Evolutionary conservation across 2,888 invertebrate genomes (phyloP), one percentile per base, ranked within the genome.

Genomic region (Platyscelio sp.): DNA sequence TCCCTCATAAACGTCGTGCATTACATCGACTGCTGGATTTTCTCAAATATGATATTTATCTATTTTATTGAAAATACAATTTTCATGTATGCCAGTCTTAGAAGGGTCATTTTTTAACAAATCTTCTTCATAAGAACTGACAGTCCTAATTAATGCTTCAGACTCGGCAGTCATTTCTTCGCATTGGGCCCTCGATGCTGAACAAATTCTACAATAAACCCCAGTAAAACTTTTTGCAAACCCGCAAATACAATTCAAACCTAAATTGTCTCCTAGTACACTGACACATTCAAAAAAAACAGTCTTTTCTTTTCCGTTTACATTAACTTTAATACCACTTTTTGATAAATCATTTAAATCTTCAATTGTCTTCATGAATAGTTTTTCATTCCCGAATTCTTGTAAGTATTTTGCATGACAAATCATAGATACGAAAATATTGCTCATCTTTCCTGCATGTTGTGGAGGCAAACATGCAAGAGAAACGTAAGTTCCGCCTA

Each of bases 401-500:
- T 70, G 63, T 18, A 83, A 46, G 24, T 83, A 27, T 54, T 83
- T 83, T 6, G 78, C 49, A 20, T 61, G 63, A 20, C 60, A 43
- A 2, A 83, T 49, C 1, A 46, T 51, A 18, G 61, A 46, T 20
- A 83, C 49, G 33, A 80, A 76, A 61, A 84, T 46, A 68, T 76
- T 76, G 13, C 68, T 9, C 9, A 51, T 5, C 43, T 71, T 78
- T 18, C 20, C 60, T 27, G 24, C 54, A 18, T 67, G 1, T 29
- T 80, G 79, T 29, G 75, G 83, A 26, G 83, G 78, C 26, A 85
- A 38, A 20, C 74, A 77, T 29, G 72, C 70, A 6, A 78, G 6
- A 6, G 72, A 85, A 18, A 61, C 58, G 22, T 85, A 85, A n/a
- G 27, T 18, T n/a, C 78, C 76, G 0, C 72, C 72, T 9, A 85